phyloP scores from a whole-genome alignment of 2,113 vertebrate species.

The Rhea americana region DNA sequence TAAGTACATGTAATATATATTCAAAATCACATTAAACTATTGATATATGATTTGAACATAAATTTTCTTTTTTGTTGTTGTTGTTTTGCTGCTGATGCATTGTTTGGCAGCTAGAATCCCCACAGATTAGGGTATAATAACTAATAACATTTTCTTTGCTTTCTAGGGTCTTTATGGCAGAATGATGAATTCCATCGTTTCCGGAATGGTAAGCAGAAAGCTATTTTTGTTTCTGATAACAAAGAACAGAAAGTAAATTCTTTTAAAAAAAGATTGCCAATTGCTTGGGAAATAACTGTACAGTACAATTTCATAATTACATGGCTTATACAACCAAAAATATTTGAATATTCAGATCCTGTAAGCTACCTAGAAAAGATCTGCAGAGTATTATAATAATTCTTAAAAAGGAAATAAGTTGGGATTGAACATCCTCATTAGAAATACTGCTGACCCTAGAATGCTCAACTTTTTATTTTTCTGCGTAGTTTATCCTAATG shows the following conservation, averaged over 20 bases:
- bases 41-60: constrained; percentile 59
- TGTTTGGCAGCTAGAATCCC: constrained; percentile 70
- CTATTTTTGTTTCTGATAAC: constrained; percentile 69
- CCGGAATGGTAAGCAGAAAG: constrained; percentile 78
- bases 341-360: constrained; percentile 71
- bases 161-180: constrained; percentile 77
- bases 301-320: constrained; percentile 68
- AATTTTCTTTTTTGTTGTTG: constrained; percentile 49
- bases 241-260: constrained; percentile 62
- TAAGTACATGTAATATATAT: constrained; percentile 2
- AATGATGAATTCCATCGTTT: constrained; percentile 76
- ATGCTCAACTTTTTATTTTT: constrained; percentile 52
- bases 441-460: constrained; percentile 48
- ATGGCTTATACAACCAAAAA: constrained; percentile 60
- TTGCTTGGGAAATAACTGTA: constrained; percentile 63
- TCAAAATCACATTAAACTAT: constrained; percentile 47
- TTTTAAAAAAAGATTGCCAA: constrained; percentile 54
- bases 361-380: constrained; percentile 60
- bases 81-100: constrained; percentile 66
- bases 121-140: constrained; percentile 72
- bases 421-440: constrained; percentile 43
- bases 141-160: constrained; percentile 78
- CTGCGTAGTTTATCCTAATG: constrained; percentile 46
- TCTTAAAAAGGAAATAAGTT: constrained; percentile 33
- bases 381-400: constrained; percentile 31